Evolutionary conservation across 2,797 vertebrate genomes (phyloP).

Genomic region (Hybognathus amarus): DNA sequence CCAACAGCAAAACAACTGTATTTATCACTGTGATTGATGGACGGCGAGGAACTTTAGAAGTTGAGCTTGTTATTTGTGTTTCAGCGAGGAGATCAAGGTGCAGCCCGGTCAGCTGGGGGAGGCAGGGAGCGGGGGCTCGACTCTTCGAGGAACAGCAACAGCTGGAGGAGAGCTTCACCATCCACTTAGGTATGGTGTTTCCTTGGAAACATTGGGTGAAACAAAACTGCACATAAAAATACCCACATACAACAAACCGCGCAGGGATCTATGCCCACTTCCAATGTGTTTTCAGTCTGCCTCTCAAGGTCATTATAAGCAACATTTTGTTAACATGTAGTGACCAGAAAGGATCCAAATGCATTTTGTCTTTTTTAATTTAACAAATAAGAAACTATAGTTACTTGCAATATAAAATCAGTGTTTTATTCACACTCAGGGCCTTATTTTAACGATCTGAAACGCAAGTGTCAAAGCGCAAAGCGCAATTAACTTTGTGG

Average conservation of each 20-base stretch:
- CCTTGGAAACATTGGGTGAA: slow-evolving; percentile 33
- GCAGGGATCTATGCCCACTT: slow-evolving; percentile 17
- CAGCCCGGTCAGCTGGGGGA: slow-evolving; percentile 89
- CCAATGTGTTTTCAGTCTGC: slow-evolving; percentile 29
- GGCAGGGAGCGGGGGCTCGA: slow-evolving; percentile 75
- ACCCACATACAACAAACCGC: slow-evolving; percentile 23
- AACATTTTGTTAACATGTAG: background rate
- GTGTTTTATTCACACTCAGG: too few relatives aligned
- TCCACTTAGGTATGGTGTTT: slow-evolving; percentile 86
- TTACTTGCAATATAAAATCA: too few relatives aligned
- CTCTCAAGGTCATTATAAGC: background rate
- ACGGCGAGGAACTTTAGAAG: slow-evolving; percentile 20
- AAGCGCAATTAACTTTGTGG: too few relatives aligned
- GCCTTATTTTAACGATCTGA: too few relatives aligned
- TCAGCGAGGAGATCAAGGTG: slow-evolving; percentile 95
- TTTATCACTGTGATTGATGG: slow-evolving; percentile 21
- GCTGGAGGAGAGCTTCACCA: slow-evolving; percentile 98
- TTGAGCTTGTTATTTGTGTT: slow-evolving; percentile 43
- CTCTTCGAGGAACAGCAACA: slow-evolving; percentile 92
- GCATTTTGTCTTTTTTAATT: background rate
- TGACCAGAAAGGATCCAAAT: background rate
- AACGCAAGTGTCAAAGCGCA: too few relatives aligned
- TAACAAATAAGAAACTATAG: too few relatives aligned
- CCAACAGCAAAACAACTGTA: slow-evolving; percentile 3
- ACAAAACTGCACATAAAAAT: slow-evolving; percentile 47